Percentiles rank a stretch among this genome's conserved stretches.
These are phyloP conservation scores for Aurelia aurita complex sp. Pacific DNA, from an alignment of 30 jellyfish, hydroid and myxozoan genomes.

Conservation along the genomic window DNA sequence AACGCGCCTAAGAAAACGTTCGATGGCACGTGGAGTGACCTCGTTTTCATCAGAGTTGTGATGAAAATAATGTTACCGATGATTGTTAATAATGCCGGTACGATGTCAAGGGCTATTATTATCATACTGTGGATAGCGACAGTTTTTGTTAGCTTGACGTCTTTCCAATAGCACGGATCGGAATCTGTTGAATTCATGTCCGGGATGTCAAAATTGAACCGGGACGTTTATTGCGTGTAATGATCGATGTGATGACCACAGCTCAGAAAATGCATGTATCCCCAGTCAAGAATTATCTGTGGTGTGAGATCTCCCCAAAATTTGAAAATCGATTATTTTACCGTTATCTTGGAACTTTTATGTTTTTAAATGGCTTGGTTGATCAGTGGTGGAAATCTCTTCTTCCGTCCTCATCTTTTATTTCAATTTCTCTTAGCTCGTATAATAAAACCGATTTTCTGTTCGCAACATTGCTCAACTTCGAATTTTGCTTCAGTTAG, in stretches of 20 bases:
- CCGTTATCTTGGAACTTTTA: too few relatives aligned
- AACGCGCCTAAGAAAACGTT: conserved; percentile 49
- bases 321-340: too few relatives aligned
- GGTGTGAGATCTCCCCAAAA: too few relatives aligned
- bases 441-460: too few relatives aligned
- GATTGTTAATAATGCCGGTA: conserved; percentile 34
- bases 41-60: conserved; percentile 28
- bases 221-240: neutral
- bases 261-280: too few relatives aligned
- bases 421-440: too few relatives aligned
- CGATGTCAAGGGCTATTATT: conserved; percentile 8
- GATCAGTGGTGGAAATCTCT: too few relatives aligned
- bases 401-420: too few relatives aligned
- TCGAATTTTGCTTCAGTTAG: too few relatives aligned
- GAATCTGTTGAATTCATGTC: neutral
- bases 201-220: neutral
- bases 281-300: too few relatives aligned
- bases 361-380: too few relatives aligned
- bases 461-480: too few relatives aligned
- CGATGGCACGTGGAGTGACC: conserved; percentile 45
- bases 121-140: neutral
- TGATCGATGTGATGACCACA: neutral
- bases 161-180: conserved; percentile 23
- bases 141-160: conserved; percentile 4
- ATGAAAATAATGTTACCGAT: conserved; percentile 28